Base-by-base conservation (phyloP, 2,797 vertebrate genomes). In the Ptychadena robeensis region DNA sequence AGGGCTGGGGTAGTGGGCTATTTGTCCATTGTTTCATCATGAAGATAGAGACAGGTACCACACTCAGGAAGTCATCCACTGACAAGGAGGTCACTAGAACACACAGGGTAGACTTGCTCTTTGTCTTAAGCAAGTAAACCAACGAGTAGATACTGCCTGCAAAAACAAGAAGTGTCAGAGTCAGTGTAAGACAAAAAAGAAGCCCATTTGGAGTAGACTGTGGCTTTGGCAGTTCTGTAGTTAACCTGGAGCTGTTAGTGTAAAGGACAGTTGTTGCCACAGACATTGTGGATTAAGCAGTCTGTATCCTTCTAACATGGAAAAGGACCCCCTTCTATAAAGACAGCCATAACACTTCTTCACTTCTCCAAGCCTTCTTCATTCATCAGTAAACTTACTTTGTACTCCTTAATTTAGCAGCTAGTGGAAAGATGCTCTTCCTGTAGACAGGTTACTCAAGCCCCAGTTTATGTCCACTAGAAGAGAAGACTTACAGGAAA, bases 71-170 rank as follows among this genome's bases (percentile, higher is more conserved):
- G 87, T 99, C 98, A 75, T 98, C 98, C 89, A 96, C 89, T 1
- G 96, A 96, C 94, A 97, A 93, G 66, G 96, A 97, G 73, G 95
- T 96, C 88, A 99, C 96, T 0, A 99, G 94, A 86, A 96, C 86
- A 31, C 96, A 95, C 77, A 98, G 83, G 0, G 93, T 93, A 66
- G 94, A 97, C 87, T 93, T 95, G 59, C 86, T 92, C 81, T 93
- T 94, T 93, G 92, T 94, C 86, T 90, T 94, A 81, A 96, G 88
- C 77, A 97, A 90, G 77, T 93, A 91, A 32, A 94, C 88, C 9
- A 99, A 92, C 0, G 96, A 98, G 86, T 94, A 98, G 57, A 96
- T 78, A 70, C 96, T 94, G 82, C 97, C 96, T 59, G 92, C 86
- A 8, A 96, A 90, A 65, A 95, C 94, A 25, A 91, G 90, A 0